Evolutionary conservation across 2,797 vertebrate species (phyloP), one percentile per base, ranked within the genome.

Genomic region (Petrocephalus schoutedeni): DNA sequence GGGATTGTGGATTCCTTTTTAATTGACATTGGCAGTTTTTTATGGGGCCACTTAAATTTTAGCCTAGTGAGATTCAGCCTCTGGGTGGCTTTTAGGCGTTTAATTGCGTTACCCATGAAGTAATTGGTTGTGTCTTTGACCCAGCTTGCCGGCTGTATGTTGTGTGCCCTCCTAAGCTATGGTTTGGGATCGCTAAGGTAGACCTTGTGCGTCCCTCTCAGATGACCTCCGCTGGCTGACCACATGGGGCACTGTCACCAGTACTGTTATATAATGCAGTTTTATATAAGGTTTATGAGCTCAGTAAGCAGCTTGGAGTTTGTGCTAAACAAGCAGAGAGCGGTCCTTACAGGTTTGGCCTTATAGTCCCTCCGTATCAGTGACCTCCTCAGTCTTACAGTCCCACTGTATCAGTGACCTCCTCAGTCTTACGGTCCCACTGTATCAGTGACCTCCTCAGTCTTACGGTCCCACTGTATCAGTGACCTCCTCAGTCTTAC

Each of bases 11-110:
- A 53, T 83, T 83, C 56, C 23, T 54, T 84, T 84, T 84, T 84
- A 53, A 53, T 84, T 84, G 82, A 84, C 49, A 56, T 54, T 7
- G 10, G 80, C 51, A 53, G 45, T 83, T 83, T 83, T 53, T 53
- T 83, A 83, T 12, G 21, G 82, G 28, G 16, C 82, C 51, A 56
- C 45, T 84, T 84, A 84, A 84, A 84, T 84, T 84, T 53, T 23
- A 84, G 82, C 53, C 10, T 54, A 21, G 10, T 54, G 82, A 84
- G 51, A 54, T 54, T 84, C 82, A 54, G 82, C 82, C 49, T 56
- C 10, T 84, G 49, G 82, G 82, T 84, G n/a, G 4, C 10, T 84
- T 32, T 84, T 51, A 16, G 49, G 80, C 23, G 49, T 53, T 84
- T 77, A 77, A 77, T 77, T 77, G 71, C 36, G 14, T 77, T 77